Evolutionary conservation across 2,113 vertebrate genomes (phyloP).

Genomic region (Tenrec ecaudatus): DNA sequence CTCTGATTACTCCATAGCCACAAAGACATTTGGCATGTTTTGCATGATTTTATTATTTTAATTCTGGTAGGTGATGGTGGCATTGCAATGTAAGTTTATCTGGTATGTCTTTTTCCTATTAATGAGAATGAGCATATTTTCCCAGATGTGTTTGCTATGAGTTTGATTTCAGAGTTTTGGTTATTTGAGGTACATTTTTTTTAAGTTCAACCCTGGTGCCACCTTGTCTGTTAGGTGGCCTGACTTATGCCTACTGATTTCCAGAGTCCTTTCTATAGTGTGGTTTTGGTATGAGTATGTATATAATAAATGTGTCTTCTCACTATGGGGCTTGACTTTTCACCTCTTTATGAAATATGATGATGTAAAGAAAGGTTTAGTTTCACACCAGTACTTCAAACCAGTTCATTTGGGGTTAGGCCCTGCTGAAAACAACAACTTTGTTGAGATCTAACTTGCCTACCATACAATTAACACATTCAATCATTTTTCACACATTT

Average conservation of each 20-base stretch:
- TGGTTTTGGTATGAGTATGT: not conserved
- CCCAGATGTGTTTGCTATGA: not conserved
- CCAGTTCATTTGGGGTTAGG: no score
- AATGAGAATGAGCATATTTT: not conserved
- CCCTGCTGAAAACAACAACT: no score
- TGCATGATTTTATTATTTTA: not conserved
- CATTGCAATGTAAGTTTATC: not conserved
- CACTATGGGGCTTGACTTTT: not conserved
- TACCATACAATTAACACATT: not conserved
- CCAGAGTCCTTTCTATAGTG: not conserved
- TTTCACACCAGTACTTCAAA: no score
- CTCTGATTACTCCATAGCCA: not conserved
- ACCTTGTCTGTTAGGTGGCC: not conserved
- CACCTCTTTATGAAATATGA: not conserved
- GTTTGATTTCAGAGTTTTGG: no score
- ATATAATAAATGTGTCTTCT: slow-evolving; percentile 11
- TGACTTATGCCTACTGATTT: not conserved
- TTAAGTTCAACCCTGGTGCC: not conserved
- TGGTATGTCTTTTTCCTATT: not conserved
- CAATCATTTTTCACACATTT: not conserved
- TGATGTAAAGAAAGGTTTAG: not conserved
- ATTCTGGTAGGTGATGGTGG: not conserved
- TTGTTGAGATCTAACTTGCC: not conserved
- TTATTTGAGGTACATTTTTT: not conserved
- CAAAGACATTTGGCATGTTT: not conserved